A percentile compares a stretch with the other conserved stretches of the same genome.
Conservation (phyloP, 1,140 invertebrate genomes). For the Atta colombica region DNA sequence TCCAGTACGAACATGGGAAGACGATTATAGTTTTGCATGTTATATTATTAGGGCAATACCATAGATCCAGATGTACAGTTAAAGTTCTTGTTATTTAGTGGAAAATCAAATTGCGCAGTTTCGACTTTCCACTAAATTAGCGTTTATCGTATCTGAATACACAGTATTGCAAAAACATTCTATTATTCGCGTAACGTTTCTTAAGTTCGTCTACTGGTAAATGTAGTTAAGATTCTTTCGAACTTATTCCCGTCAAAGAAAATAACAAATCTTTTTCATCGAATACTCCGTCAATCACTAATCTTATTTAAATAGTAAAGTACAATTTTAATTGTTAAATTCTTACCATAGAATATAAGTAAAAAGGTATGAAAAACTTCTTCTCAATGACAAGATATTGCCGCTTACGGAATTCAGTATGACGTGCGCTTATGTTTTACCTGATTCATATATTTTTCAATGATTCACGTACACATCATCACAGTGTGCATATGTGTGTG, state of each 20-base stretch:
- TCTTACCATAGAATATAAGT: slow-evolving; percentile 55
- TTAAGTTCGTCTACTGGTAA: slow-evolving; percentile 85
- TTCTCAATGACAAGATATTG: slow-evolving; percentile 27
- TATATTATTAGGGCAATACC: slow-evolving; percentile 38
- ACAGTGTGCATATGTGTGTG: neutral
- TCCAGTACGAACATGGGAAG: slow-evolving; percentile 87
- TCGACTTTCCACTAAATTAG: too few species aligned
- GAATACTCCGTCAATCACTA: neutral
- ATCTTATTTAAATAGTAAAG: neutral
- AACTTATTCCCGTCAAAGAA: slow-evolving; percentile 22
- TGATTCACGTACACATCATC: slow-evolving; percentile 66
- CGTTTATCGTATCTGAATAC: too few species aligned
- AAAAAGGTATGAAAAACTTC: slow-evolving; percentile 32
- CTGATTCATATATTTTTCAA: slow-evolving; percentile 43
- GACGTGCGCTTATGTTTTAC: neutral
- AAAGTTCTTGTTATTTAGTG: too few species aligned
- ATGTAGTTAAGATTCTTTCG: slow-evolving; percentile 52
- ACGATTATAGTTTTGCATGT: slow-evolving; percentile 67
- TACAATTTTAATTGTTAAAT: neutral
- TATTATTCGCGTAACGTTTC: slow-evolving; percentile 86
- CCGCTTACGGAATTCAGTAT: neutral
- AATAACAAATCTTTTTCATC: neutral
- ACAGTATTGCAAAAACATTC: too few species aligned
- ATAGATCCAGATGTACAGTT: too few species aligned
- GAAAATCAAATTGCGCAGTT: too few species aligned